phyloP scores from a whole-genome alignment of 2,113 vertebrate species.

The Mobula hypostoma region DNA sequence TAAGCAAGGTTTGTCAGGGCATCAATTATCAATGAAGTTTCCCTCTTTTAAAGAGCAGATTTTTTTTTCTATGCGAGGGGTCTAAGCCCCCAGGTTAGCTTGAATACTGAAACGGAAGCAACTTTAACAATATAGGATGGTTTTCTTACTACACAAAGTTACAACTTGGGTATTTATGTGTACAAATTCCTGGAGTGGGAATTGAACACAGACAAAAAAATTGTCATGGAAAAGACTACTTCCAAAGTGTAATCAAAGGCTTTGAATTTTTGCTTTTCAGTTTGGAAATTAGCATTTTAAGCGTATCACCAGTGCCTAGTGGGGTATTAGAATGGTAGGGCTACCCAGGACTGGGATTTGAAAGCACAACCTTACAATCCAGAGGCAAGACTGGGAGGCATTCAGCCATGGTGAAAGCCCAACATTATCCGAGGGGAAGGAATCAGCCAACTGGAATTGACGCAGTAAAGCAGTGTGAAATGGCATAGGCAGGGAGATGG shows the following conservation, averaged over 20 bases:
- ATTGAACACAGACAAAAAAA: too few relatives aligned
- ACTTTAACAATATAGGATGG: not conserved
- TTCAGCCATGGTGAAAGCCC: too few relatives aligned
- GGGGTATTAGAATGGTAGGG: too few relatives aligned
- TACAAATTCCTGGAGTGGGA: not conserved
- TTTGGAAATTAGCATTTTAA: too few relatives aligned
- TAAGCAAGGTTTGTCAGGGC: not conserved
- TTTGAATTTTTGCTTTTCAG: too few relatives aligned
- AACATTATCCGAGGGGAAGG: not conserved
- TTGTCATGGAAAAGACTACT: too few relatives aligned
- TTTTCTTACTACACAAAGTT: not conserved
- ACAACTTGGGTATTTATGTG: not conserved
- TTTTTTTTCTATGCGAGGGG: not conserved
- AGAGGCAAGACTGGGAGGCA: too few relatives aligned
- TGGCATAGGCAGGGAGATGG: not conserved
- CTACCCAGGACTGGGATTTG: too few relatives aligned
- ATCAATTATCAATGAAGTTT: not conserved
- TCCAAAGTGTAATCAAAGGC: too few relatives aligned
- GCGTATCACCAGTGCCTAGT: too few relatives aligned
- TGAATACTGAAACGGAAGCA: not conserved
- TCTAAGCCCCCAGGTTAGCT: not conserved
- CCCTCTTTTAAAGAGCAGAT: not conserved
- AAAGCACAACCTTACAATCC: too few relatives aligned
- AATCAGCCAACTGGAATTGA: not conserved
- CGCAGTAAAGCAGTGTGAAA: not conserved